Base-by-base conservation (phyloP, 2,888 invertebrate species). In the Oegoconia quadripuncta region DNA sequence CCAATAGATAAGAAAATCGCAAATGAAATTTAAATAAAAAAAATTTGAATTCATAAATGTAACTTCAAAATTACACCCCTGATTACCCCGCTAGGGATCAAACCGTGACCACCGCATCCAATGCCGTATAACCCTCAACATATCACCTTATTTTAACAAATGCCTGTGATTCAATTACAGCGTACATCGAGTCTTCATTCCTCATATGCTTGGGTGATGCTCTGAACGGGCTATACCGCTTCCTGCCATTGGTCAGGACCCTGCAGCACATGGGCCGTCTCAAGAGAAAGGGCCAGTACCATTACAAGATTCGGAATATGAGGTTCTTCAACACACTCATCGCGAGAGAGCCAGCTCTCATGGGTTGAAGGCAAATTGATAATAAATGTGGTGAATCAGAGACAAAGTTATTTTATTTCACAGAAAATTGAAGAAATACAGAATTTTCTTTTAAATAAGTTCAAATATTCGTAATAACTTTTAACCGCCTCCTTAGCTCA, bases 251-350 rank as follows among this genome's bases (percentile, higher is more conserved):
- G 1, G 48, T 84, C 16, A 63, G 64, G 34, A 81, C 82, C 0
- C 46, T 86, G 20, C 83, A 84, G 46, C 76, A 71, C 45, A 82
- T 86, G 83, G 84, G 84, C 2, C 58, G 84, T 2, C 48, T 86
- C 13, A 76, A 71, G 52, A 69, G 52, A 25, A 80, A 69, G 23
- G 75, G 77, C 1, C 44, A 45, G 9, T 84, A 57, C 47, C 52
- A 52, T 30, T 66, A 70, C 29, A 69, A 54, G 30, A 3, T 82
- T 1, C 59, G 49, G 1, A 82, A 80, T 42, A 55, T 81, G 64
- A 58, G 67, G 32, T 76, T 68, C 48, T 60, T 73, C 13, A 81
- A 76, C 39, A 57, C 73, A 6, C 40, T 64, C 2, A 30, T 76
- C 1, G 20, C 44, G 0, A 50, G 59, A 9, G 48, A 73, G 5